Base-by-base conservation (phyloP, 1,140 invertebrate species). In the Pseudomyrmex pallidus region DNA sequence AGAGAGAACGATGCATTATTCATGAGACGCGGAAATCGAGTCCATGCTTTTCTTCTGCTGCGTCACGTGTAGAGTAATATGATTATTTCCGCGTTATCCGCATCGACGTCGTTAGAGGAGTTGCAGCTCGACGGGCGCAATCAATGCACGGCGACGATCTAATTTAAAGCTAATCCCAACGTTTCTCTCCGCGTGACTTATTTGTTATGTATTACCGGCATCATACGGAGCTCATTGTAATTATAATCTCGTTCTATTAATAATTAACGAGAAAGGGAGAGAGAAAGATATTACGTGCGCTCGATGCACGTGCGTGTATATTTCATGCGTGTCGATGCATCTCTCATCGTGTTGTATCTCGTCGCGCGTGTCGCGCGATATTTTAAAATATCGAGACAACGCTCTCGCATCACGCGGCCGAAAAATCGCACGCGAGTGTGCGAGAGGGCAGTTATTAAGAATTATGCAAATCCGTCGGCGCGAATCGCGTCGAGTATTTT, bases 401-500 rank as follows among this genome's bases (percentile, higher is more conserved):
- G 50, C 35, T 54, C 9, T 80, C 44, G 54, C 54, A 13, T 56
- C 5, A n/a, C 17, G 22, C 22, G 54, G 48, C 62, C 56, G 20
- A 74, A 82, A 66, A 86, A 82, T 10, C 22, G 64, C 64, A 85
- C 17, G 59, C 72, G 66, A 67, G 52, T 56, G 13, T 59, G 44
- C 63, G 52, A 85, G 52, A 85, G 17, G 25, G 35, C 57, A 74
- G 63, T 74, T 61, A 66, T 66, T 74, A 76, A 68, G 50, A 73
- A 61, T 74, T 86, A 83, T 82, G 74, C 54, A 84, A 80, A 87
- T 64, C 82, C 13, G 48, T 15, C 56, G 63, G 4, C 46, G 59
- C 35, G 22, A 63, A 15, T 44, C 15, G 22, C 20, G 56, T 20
- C 44, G 17, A 5, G 48, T 9, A 8, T 35, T 35, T 35, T 35